Percentiles rank a stretch among this genome's conserved stretches.
Evolutionary conservation across 2,797 vertebrate genomes (phyloP).

Genomic region (Dendrocincla tyrannina): DNA sequence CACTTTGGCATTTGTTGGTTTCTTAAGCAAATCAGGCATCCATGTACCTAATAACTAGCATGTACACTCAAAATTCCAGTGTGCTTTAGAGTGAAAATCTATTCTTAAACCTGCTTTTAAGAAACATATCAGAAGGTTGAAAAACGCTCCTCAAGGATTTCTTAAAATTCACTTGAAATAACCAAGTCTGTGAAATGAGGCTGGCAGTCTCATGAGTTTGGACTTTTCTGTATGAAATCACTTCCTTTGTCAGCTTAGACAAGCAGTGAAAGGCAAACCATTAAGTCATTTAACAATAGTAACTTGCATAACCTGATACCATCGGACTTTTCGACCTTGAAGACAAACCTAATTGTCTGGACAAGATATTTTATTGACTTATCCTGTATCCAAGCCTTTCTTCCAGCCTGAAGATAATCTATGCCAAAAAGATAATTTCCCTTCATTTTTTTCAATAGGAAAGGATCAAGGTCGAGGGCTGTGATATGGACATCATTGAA

Average conservation of each 20-base stretch:
- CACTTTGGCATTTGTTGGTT: not conserved
- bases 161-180: not conserved
- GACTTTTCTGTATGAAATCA: not conserved
- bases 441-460: not conserved
- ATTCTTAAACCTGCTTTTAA: not conserved
- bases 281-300: not conserved
- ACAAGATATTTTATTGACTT: not conserved
- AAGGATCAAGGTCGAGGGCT: not conserved
- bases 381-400: not conserved
- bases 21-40: not conserved
- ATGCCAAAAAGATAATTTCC: not conserved
- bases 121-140: not conserved
- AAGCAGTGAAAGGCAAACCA: not conserved
- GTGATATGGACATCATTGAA: not conserved
- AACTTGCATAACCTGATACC: not conserved
- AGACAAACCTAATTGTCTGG: not conserved
- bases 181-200: not conserved
- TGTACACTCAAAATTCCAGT: not conserved
- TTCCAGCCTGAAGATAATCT: not conserved
- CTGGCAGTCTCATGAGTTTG: not conserved
- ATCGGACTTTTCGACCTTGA: not conserved
- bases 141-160: not conserved
- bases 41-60: not conserved
- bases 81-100: not conserved
- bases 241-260: not conserved